Conservation (phyloP, 2,888 invertebrate species). For the Prosapia bicincta region DNA sequence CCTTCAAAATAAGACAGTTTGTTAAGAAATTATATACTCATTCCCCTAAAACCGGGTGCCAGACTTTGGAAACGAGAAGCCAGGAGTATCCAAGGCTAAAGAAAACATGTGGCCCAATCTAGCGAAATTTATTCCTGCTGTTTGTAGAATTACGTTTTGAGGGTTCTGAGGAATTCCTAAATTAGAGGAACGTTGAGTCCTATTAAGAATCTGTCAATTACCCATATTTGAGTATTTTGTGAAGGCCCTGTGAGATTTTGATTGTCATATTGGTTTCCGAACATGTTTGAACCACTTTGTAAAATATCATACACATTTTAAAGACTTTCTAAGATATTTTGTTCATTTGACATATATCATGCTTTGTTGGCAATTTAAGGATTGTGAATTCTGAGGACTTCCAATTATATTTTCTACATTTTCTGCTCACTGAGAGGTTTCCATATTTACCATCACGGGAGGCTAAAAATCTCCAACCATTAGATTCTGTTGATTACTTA, state of each 20-base stretch:
- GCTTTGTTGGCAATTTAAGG: constrained; percentile 1
- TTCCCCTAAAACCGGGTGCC: too few relatives aligned
- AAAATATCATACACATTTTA: constrained; percentile 3
- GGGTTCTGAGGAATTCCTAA: neutral
- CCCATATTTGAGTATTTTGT: constrained; percentile 12
- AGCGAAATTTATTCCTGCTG: too few relatives aligned
- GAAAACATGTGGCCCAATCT: too few relatives aligned
- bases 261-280: neutral
- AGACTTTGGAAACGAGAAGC: too few relatives aligned
- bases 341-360: neutral
- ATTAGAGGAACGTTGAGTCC: constrained; percentile 8
- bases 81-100: too few relatives aligned
- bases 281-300: neutral
- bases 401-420: neutral
- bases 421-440: neutral
- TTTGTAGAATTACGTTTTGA: neutral
- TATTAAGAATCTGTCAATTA: constrained; percentile 11
- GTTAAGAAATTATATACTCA: too few relatives aligned
- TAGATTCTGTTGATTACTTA: neutral
- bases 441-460: neutral
- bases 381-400: constrained; percentile 8
- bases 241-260: constrained; percentile 9
- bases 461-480: neutral
- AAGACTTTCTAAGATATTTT: neutral
- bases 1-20: too few relatives aligned